Conservation (phyloP, 2,797 vertebrate genomes). For the Monodelphis domestica region DNA sequence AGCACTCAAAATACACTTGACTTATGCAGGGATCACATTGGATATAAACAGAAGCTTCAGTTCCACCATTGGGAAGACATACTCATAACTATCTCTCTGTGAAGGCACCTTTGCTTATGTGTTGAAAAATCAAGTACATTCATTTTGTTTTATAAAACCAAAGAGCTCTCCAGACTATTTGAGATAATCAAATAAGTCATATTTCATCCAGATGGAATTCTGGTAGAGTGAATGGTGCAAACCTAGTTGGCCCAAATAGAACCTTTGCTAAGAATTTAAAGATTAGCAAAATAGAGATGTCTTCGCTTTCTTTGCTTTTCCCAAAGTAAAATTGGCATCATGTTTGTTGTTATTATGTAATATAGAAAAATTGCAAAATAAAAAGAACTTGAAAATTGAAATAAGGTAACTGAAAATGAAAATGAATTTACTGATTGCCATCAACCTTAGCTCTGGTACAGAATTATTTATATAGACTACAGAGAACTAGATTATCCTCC, state of each 20-base stretch:
- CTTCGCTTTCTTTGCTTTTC: not conserved
- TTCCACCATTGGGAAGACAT: slow-evolving; percentile 49
- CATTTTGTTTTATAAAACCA: slow-evolving; percentile 1
- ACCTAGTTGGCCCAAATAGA: too few species aligned
- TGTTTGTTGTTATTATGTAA: not conserved
- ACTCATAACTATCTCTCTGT: slow-evolving; percentile 34
- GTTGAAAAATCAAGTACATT: slow-evolving; percentile 45
- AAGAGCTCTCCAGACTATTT: slow-evolving; percentile 25
- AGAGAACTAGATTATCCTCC: not conserved
- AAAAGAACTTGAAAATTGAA: not conserved
- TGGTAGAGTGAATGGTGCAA: not conserved
- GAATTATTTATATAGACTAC: not conserved
- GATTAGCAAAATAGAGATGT: not conserved
- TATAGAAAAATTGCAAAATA: not conserved
- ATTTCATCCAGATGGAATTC: not conserved
- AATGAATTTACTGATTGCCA: not conserved
- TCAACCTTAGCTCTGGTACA: not conserved
- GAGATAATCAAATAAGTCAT: not conserved
- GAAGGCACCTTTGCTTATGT: slow-evolving; percentile 19
- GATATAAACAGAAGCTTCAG: slow-evolving; percentile 14
- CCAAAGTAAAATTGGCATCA: not conserved
- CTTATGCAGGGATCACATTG: not conserved
- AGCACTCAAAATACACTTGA: not conserved
- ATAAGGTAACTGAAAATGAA: not conserved
- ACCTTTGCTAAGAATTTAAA: not conserved